A percentile compares a stretch with the other conserved stretches of the same genome.
phyloP scores from a whole-genome alignment of 2,797 vertebrate species.

The Ctenopoma multispine region DNA sequence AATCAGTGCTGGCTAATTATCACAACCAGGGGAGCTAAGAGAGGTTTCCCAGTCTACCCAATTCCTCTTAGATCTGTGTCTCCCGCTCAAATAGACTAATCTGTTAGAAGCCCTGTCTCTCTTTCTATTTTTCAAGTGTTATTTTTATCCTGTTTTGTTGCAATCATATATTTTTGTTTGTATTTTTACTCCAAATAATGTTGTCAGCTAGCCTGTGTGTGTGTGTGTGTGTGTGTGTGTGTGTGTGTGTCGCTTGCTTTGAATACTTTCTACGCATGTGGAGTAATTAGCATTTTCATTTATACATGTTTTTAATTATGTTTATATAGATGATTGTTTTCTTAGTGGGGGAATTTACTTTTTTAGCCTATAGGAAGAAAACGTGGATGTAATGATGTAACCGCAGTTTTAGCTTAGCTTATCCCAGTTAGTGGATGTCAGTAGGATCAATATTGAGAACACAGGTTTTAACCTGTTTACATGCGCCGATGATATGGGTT shows the following conservation, averaged over 20 bases:
- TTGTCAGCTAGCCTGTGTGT: slow-evolving; percentile 33
- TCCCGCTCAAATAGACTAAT: slow-evolving; percentile 24
- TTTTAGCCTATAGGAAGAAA: not conserved
- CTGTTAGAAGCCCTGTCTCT: slow-evolving; percentile 3
- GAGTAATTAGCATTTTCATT: not conserved
- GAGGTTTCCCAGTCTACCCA: slow-evolving; percentile 52
- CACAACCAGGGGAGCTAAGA: slow-evolving; percentile 76
- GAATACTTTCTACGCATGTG: too few relatives aligned
- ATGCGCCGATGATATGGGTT: slow-evolving; percentile 23
- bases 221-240: too few relatives aligned
- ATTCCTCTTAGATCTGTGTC: slow-evolving; percentile 44
- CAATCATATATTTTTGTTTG: not conserved
- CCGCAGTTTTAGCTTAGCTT: not conserved
- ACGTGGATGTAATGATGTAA: not conserved
- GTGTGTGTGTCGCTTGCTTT: too few relatives aligned
- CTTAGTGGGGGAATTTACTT: not conserved
- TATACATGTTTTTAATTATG: not conserved
- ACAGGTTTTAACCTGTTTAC: not conserved
- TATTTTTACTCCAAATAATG: not conserved
- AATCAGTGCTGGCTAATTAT: slow-evolving; percentile 83
- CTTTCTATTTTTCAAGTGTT: not conserved
- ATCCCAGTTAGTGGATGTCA: not conserved
- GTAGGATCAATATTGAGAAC: not conserved
- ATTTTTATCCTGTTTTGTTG: not conserved
- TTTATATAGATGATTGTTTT: not conserved